phyloP scores from a whole-genome alignment of 2,888 invertebrate genomes.

The Amphiduros pacificus region DNA sequence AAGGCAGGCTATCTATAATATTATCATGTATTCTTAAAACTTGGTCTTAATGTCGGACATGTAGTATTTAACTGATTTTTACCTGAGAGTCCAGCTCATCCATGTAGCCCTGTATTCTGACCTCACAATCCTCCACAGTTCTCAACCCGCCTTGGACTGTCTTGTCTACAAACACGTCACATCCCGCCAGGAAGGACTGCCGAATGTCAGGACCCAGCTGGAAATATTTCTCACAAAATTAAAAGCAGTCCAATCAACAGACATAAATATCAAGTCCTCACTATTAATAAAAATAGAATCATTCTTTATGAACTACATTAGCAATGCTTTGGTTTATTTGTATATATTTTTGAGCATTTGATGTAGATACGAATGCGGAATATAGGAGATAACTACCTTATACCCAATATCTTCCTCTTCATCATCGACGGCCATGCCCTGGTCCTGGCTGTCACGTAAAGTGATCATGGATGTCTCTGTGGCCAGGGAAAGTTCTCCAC shows the following conservation, averaged over 20 bases:
- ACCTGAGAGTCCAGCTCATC: conserved; percentile 18
- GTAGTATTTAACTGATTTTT: conserved; percentile 15
- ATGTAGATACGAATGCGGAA: too few relatives aligned
- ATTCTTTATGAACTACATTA: not conserved
- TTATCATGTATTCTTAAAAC: not conserved
- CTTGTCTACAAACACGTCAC: conserved; percentile 44
- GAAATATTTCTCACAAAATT: not conserved
- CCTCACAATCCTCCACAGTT: conserved; percentile 42
- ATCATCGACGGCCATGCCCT: not conserved
- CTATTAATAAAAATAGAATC: too few relatives aligned
- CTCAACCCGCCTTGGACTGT: conserved; percentile 44
- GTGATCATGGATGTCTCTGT: conserved; percentile 40
- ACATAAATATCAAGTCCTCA: not conserved
- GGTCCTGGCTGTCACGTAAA: too few relatives aligned
- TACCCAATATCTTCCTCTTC: conserved; percentile 8
- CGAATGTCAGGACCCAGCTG: conserved; percentile 41
- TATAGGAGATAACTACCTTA: too few relatives aligned
- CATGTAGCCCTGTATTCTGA: conserved; percentile 31
- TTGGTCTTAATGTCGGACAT: too few relatives aligned
- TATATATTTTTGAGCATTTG: too few relatives aligned
- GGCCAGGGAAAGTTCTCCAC: conserved; percentile 49
- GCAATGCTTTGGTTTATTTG: too few relatives aligned
- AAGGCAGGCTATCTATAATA: too few relatives aligned
- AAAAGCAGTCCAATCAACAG: not conserved
- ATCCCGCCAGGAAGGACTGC: conserved; percentile 43